phyloP scores from a whole-genome alignment of 2,888 invertebrate species.

The Miltochrista miniata region DNA sequence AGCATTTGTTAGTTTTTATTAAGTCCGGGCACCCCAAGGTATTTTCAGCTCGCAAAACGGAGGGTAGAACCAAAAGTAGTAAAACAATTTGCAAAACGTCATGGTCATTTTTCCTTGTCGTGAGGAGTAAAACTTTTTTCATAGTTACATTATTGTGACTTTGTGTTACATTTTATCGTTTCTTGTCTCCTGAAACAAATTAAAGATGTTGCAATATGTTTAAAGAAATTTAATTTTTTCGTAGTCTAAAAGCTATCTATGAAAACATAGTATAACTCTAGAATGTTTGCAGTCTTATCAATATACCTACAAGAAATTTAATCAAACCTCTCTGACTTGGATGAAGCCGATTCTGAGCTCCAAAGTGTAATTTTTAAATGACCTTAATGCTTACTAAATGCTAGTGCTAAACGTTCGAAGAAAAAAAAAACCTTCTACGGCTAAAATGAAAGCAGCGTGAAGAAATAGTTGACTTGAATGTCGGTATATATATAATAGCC shows the following conservation, averaged over 20 bases:
- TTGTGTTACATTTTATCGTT: constrained; percentile 54
- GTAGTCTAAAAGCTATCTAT: no score
- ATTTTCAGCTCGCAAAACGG: constrained; percentile 78
- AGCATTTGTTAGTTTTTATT: constrained; percentile 90
- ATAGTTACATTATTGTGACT: constrained; percentile 76
- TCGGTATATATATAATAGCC: no score
- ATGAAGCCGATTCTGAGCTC: no score
- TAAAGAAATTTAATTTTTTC: no score
- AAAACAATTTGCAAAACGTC: constrained; percentile 70
- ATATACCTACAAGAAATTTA: no score
- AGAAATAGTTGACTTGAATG: no score
- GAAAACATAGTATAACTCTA: background rate
- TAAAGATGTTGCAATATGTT: constrained; percentile 12
- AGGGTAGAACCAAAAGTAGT: constrained; percentile 72
- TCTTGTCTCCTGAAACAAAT: constrained; percentile 64
- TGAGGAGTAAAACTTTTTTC: constrained; percentile 70
- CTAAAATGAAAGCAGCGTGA: no score
- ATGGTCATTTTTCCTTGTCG: constrained; percentile 66
- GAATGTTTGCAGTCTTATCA: background rate
- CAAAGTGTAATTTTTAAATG: no score
- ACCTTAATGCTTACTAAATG: no score
- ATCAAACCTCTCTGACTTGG: no score
- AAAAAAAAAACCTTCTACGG: no score
- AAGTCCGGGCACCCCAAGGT: constrained; percentile 87
- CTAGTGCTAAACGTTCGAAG: no score